Conservation (phyloP, 2,797 vertebrate genomes). For the Hozukius guyotensis region DNA sequence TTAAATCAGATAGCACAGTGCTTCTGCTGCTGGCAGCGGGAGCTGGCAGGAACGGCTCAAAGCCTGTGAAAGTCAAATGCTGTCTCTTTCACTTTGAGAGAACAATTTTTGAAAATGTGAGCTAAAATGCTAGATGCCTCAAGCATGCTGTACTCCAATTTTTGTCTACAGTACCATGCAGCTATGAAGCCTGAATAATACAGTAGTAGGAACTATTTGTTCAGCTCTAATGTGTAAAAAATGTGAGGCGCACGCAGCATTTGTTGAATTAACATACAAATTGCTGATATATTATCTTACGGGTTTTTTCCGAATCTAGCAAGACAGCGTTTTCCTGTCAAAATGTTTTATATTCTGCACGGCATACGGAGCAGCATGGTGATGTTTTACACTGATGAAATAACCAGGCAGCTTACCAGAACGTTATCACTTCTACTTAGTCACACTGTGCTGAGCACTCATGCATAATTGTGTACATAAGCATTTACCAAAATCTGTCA, state of each 20-base stretch:
- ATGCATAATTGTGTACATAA: constrained; percentile 67
- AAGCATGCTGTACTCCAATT: constrained; percentile 63
- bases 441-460: constrained; percentile 64
- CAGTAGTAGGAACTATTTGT: constrained; percentile 70
- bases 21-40: constrained; percentile 51
- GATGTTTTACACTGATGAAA: constrained; percentile 73
- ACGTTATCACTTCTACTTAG: constrained; percentile 74
- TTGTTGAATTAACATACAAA: constrained; percentile 81
- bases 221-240: constrained; percentile 75
- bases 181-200: constrained; percentile 58
- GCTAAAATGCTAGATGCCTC: constrained; percentile 69
- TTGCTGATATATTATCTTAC: constrained; percentile 77
- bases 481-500: constrained; percentile 57
- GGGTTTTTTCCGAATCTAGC: constrained; percentile 55
- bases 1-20: constrained; percentile 49
- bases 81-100: constrained; percentile 70
- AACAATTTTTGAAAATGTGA: constrained; percentile 67
- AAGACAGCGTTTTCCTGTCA: constrained; percentile 64
- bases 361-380: constrained; percentile 20
- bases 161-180: constrained; percentile 51
- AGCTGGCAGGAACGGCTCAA: constrained; percentile 65
- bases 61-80: constrained; percentile 74
- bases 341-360: constrained; percentile 58
- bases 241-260: constrained; percentile 50
- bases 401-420: constrained; percentile 68